These are phyloP conservation scores for Limnephilus marmoratus DNA, from an alignment of 2,888 invertebrate genomes.

Conservation along the genomic window DNA sequence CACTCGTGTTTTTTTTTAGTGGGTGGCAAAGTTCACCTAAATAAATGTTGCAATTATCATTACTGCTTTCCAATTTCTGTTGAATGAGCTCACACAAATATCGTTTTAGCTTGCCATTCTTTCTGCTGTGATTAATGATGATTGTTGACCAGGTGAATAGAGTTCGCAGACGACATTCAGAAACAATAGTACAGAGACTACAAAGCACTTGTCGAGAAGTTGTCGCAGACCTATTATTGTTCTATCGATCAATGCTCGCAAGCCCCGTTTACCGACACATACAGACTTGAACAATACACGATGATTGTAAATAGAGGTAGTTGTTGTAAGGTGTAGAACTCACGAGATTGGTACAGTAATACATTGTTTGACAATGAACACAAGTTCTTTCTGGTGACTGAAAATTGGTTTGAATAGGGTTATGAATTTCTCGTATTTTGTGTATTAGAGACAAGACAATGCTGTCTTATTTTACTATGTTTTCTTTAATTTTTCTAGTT, in stretches of 20 bases:
- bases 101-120: neutral
- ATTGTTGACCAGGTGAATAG: neutral
- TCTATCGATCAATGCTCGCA: slow-evolving; percentile 2
- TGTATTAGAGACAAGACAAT: too few relatives aligned
- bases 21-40: neutral
- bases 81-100: neutral
- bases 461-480: too few relatives aligned
- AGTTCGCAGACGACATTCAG: neutral
- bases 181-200: neutral
- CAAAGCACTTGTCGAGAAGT: neutral
- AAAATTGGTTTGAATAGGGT: neutral
- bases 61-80: neutral
- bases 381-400: neutral
- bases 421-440: neutral
- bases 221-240: neutral
- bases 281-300: neutral
- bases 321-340: neutral
- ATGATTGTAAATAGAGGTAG: neutral
- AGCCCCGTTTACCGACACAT: neutral
- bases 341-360: neutral
- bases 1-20: too few relatives aligned
- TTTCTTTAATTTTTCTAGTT: too few relatives aligned
- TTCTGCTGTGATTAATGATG: neutral
- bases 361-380: neutral
- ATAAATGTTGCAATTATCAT: neutral